Conservation (phyloP, 2,888 invertebrate species). For the Nycteola revayana region DNA sequence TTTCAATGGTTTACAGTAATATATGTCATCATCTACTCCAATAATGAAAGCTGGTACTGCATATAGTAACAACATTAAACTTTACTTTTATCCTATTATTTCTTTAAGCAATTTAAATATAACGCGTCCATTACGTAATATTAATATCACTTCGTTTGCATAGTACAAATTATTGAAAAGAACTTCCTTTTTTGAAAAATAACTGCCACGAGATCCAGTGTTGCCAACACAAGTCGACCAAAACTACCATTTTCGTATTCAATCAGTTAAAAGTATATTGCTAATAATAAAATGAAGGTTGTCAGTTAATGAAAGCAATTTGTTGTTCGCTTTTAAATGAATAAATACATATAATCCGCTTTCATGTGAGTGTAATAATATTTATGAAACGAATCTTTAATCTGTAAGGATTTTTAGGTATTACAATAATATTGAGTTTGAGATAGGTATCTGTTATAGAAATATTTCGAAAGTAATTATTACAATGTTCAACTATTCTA, state of each 20-base stretch:
- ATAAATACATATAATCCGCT: conserved; percentile 61
- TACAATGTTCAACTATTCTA: background rate
- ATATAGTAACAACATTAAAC: conserved; percentile 2
- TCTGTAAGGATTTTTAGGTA: conserved; percentile 55
- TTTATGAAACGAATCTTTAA: conserved; percentile 39
- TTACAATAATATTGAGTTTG: too few species aligned
- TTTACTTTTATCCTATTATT: conserved; percentile 12
- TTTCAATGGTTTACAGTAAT: too few species aligned
- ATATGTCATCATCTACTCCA: too few species aligned
- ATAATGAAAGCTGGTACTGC: conserved; percentile 15
- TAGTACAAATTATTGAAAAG: conserved; percentile 44
- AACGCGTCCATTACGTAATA: conserved; percentile 28
- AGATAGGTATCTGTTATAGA: too few species aligned
- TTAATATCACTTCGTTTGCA: conserved; percentile 52
- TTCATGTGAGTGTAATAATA: conserved; percentile 65
- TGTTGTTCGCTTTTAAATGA: conserved; percentile 55
- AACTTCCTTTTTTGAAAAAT: conserved; percentile 18
- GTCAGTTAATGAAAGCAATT: conserved; percentile 64
- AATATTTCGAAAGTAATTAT: conserved; percentile 6
- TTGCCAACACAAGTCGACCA: conserved; percentile 49
- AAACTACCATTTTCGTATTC: conserved; percentile 24
- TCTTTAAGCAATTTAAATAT: conserved; percentile 7
- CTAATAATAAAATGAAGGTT: conserved; percentile 48
- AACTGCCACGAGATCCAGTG: conserved; percentile 37
- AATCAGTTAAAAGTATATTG: conserved; percentile 25